Evolutionary conservation across 2,888 invertebrate genomes (phyloP), one percentile per base, ranked within the genome.

Genomic region (Morpho deidamia): DNA sequence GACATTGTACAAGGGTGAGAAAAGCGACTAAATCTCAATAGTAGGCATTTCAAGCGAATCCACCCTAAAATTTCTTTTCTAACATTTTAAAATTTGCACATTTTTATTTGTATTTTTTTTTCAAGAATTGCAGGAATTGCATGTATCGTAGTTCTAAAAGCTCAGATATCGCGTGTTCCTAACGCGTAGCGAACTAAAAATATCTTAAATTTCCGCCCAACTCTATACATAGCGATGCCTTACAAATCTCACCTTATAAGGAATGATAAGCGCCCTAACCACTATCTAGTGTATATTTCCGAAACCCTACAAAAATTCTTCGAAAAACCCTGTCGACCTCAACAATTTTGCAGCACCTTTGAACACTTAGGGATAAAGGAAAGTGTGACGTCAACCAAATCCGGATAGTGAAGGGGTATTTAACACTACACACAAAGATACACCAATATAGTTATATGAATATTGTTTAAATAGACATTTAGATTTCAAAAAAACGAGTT

Each of bases 301-400:
- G 59, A 65, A 71, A 67, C 53, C 55, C 51, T 56, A 52, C 53
- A 55, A 58, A 59, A 57, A 54, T 56, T 59, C 53, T 47, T 57
- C 47, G 67, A 66, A 69, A 23, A 71, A 84, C 85, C 84, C 84
- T 82, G 81, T 82, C 74, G 62, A 61, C 74, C 74, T 70, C 69
- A 65, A 71, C 65, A 77, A 76, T 76, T 78, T 77, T 65, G 76
- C 75, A 86, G 83, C 86, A 85, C 83, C 86, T 75, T 73, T 79
- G 75, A 80, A 84, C 81, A 84, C 83, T 74, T 74, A 70, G 63
- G 67, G 68, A 67, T 70, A 53, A 49, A 35, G 35, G n/a, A 45
- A 35, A 34, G 35, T 14, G 38, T 44, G 33, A 47, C 11, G 12
- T 41, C 34, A 48, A 23, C 23, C 23, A 5, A 23, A 23, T 23